phyloP scores from a whole-genome alignment of 2,113 vertebrate species.

The Onychostruthus taczanowskii region DNA sequence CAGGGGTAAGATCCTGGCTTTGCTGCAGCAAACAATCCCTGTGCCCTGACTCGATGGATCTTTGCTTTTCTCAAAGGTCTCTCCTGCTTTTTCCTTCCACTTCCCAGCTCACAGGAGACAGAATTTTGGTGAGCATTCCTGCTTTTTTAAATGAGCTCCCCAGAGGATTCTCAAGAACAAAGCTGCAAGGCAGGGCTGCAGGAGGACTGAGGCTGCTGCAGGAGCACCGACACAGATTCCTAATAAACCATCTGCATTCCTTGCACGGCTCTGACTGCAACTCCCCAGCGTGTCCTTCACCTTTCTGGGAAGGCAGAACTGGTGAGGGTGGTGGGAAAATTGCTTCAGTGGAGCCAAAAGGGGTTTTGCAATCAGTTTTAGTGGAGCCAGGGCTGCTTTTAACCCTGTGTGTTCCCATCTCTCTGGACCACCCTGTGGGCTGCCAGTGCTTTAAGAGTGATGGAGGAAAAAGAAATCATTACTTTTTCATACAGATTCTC shows the following conservation, averaged over 20 bases:
- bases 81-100: not conserved
- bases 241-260: not conserved
- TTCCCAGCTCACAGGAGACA: not conserved
- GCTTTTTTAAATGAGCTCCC: not conserved
- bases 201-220: not conserved
- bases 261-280: not conserved
- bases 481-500: not conserved
- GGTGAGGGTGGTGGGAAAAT: not conserved
- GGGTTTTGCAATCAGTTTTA: not conserved
- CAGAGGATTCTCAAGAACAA: not conserved
- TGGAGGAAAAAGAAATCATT: not conserved
- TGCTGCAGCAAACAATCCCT: not conserved
- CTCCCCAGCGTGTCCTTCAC: not conserved
- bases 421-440: not conserved
- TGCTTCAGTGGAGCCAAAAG: not conserved
- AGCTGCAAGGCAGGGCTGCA: not conserved
- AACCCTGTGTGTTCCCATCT: not conserved
- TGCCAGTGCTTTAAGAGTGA: not conserved
- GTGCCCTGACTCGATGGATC: not conserved
- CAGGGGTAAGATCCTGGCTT: not conserved
- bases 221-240: not conserved
- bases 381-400: not conserved
- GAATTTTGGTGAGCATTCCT: not conserved
- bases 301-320: constrained; percentile 16
- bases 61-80: not conserved